A percentile compares a stretch with the other conserved stretches of the same genome.
phyloP scores from a whole-genome alignment of 2,888 invertebrate genomes.

The Erannis defoliaria region DNA sequence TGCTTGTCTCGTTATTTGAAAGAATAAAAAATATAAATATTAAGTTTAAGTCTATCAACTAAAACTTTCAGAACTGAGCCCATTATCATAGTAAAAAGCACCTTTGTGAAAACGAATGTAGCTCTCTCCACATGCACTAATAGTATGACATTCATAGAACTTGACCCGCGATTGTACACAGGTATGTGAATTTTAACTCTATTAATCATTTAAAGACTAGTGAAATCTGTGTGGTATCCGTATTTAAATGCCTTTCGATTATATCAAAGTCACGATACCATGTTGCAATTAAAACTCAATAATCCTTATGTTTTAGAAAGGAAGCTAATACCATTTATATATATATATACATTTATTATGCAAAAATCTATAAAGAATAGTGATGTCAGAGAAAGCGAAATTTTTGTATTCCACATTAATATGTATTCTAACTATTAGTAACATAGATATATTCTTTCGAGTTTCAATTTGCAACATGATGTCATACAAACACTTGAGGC shows the following conservation, averaged over 20 bases:
- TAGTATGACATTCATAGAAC: constrained; percentile 45
- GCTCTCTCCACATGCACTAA: constrained; percentile 31
- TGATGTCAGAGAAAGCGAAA: constrained; percentile 9
- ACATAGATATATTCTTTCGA: too few relatives aligned
- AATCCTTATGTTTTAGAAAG: constrained; percentile 11
- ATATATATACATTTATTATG: neutral
- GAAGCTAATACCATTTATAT: neutral
- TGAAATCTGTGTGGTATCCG: constrained; percentile 41
- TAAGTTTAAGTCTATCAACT: too few relatives aligned
- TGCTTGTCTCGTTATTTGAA: too few relatives aligned
- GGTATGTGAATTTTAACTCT: constrained; percentile 53
- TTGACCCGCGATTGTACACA: constrained; percentile 41
- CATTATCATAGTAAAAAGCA: neutral
- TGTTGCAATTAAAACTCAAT: constrained; percentile 29
- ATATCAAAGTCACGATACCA: constrained; percentile 29
- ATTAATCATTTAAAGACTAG: constrained; percentile 54
- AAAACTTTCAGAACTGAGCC: too few relatives aligned
- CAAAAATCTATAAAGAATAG: constrained; percentile 2
- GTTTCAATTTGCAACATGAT: constrained; percentile 6
- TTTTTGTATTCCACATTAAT: neutral
- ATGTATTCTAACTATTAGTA: neutral
- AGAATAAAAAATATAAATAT: too few relatives aligned
- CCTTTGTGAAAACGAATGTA: neutral
- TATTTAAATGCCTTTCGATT: constrained; percentile 42
- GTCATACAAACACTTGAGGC: neutral